These are phyloP conservation scores for Garrulus glandarius DNA, from an alignment of 2,797 vertebrate genomes.

Conservation along the genomic window DNA sequence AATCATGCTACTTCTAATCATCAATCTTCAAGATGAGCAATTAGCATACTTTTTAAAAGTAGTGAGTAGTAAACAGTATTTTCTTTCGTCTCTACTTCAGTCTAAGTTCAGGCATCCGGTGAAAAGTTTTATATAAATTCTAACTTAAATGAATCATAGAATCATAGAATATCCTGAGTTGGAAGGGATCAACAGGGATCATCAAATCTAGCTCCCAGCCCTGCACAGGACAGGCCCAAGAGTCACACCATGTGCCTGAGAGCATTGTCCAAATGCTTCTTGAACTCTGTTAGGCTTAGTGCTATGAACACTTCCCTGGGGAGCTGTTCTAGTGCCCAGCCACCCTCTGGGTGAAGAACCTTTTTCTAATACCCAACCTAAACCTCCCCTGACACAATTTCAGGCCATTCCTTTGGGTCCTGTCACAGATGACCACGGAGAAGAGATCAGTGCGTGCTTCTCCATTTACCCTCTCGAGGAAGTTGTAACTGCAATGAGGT, in stretches of 20 bases:
- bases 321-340: background rate
- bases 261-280: background rate
- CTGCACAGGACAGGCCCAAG: background rate
- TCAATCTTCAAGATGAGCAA: background rate
- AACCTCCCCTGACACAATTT: background rate
- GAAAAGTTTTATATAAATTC: background rate
- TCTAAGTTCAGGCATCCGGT: background rate
- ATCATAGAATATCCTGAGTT: background rate
- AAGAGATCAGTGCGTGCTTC: background rate
- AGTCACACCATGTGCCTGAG: background rate
- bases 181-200: background rate
- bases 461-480: background rate
- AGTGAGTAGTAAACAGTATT: background rate
- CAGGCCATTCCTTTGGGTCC: background rate
- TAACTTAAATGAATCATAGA: background rate
- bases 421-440: background rate
- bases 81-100: background rate
- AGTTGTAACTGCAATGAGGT: background rate
- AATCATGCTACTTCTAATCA: background rate
- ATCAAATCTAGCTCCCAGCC: background rate
- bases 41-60: background rate
- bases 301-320: background rate
- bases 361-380: background rate
- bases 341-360: background rate
- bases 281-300: background rate